These are phyloP conservation scores for Orestias chungarensis DNA, from an alignment of 2,797 vertebrate species.

Conservation along the genomic window DNA sequence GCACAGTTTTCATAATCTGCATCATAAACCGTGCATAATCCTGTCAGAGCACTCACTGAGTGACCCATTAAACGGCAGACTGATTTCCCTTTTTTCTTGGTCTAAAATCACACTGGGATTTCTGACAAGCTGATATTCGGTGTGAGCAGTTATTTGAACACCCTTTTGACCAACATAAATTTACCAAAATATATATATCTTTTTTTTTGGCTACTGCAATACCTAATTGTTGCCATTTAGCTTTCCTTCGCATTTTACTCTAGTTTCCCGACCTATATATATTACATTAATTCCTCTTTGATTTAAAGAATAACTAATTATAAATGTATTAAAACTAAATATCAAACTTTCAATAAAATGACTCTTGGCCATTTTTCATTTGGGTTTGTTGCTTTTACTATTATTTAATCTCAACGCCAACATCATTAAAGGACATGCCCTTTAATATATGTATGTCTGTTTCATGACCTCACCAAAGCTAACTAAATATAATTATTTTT, in stretches of 20 bases:
- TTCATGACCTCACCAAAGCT: not conserved
- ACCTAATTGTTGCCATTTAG: no score
- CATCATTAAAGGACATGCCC: no score
- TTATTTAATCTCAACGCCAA: no score
- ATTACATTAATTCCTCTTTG: not conserved
- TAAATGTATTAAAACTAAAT: no score
- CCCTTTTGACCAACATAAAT: not conserved
- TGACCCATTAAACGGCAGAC: constrained; percentile 40
- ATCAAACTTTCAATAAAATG: no score
- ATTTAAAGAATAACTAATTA: no score
- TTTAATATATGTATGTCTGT: no score
- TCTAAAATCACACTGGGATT: constrained; percentile 1
- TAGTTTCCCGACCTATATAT: not conserved
- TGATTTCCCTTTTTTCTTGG: constrained; percentile 9
- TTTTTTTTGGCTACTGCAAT: not conserved
- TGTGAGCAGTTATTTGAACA: not conserved
- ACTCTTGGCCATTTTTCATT: no score
- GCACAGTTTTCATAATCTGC: constrained; percentile 43
- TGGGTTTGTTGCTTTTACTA: no score
- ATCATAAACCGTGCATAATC: constrained; percentile 53
- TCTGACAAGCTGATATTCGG: not conserved
- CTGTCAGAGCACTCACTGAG: constrained; percentile 32
- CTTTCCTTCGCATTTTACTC: not conserved
- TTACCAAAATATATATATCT: not conserved
- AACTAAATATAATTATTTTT: no score